Evolutionary conservation across 2,888 invertebrate genomes (phyloP), one percentile per base, ranked within the genome.

Genomic region (Timema cristinae): DNA sequence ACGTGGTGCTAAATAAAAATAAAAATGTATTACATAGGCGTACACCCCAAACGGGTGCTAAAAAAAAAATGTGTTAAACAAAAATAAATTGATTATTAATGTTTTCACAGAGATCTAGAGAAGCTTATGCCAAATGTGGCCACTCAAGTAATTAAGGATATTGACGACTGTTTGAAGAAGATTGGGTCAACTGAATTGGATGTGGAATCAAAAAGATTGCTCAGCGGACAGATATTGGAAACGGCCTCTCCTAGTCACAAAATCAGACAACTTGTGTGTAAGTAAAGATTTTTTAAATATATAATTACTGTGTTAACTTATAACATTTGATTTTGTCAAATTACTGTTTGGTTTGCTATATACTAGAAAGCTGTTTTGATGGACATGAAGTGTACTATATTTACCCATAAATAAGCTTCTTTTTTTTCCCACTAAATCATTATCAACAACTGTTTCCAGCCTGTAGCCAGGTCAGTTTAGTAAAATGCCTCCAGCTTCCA

Each of bases 261-360:
- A 79, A 91, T 96, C 73, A 86, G 90, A 74, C 85, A 86, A 77
- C 85, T 95, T 75, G 90, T 94, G 77, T 87, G 94, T 93, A 82
- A 90, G 91, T 90, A 79, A 32, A 32, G n/a, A 32, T 32, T 32
- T 32, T 4, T 32, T 32, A 32, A 32, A 32, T 32, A 32, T 32
- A 32, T 32, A 32, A 32, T 32, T 32, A 32, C 32, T 32, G 32
- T 32, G 32, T 32, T 32, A 32, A 32, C 32, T 32, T 32, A 32
- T 32, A 32, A 32, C 32, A 32, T 32, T 32, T 32, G 4, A 32
- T 32, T 32, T 32, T 32, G 32, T 32, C 32, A 4, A 32, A 32
- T 32, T 32, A 32, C 32, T 4, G 32, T 1, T 32, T 32, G 32
- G 32, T 32, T 32, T 32, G 32, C 4, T 32, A 32, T 4, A 2